Base-by-base conservation (phyloP, 2,113 vertebrate genomes). In the Mesitornis unicolor region DNA sequence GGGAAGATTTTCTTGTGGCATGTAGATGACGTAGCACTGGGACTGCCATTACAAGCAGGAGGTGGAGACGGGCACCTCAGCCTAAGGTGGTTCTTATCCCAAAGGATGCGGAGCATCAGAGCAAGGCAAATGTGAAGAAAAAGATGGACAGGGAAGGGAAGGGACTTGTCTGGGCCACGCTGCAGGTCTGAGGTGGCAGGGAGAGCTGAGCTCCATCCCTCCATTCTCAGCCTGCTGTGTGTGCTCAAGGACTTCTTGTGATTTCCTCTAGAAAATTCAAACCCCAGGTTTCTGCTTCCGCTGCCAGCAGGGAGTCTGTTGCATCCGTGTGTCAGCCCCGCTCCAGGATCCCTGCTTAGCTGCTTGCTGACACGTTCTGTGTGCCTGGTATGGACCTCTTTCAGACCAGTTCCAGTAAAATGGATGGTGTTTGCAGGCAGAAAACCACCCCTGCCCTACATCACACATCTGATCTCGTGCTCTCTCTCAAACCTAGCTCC, bases 401-500 rank as follows among this genome's bases (percentile, higher is more conserved):
- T 90, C 70, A 2, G 53, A 69, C 60, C 75, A 20, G 43, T 82
- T 92, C 61, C 85, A 56, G 69, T 21, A 84, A 71, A 68, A 84
- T 43, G 47, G 45, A 35, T 54, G n/a, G 69, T 76, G 71, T 71
- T 60, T 73, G 48, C 69, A 61, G 67, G 28, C n/a, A 83, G 48
- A 90, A 93, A 81, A 71, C 26, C 35, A 64, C 84, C 78, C 91
- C 57, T 81, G 83, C 73, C 82, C 87, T 64, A 48, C 35, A 56
- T 67, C 54, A 81, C 91, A 29, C 48, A 57, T 76, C 40, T 60
- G 12, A 80, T 77, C 56, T 45, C 26, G 1, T 21, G 22, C 16
- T 61, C 26, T 60, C 40, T 60, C 51, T 88, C 50, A 81, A 89
- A 54, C 38, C 54, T 38, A 70, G 25, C 11, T 79, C 11, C 26